Evolutionary conservation across 2,113 vertebrate genomes (phyloP).

Genomic region (Ictidomys tridecemlineatus): DNA sequence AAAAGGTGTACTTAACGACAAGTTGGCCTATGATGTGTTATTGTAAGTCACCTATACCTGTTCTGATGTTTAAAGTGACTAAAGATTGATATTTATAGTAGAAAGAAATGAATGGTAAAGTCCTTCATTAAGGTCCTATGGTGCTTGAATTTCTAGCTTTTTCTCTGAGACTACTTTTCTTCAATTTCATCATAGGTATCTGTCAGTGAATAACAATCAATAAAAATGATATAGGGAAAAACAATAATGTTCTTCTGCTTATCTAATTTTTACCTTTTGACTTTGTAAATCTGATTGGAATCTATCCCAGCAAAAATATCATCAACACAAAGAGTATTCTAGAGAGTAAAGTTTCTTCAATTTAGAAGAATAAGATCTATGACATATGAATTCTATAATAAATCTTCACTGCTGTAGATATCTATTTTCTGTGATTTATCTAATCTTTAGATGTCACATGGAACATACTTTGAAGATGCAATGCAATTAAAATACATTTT

Average conservation of each 20-base stretch:
- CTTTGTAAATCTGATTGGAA: background rate
- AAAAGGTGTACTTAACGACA: background rate
- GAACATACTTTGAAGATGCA: background rate
- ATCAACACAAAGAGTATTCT: background rate
- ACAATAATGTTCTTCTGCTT: background rate
- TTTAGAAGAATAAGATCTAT: background rate
- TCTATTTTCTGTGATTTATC: background rate
- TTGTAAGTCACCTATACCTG: background rate
- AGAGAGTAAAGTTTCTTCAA: background rate
- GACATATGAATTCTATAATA: background rate
- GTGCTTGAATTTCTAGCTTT: background rate
- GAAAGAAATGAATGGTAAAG: background rate
- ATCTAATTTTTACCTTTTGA: background rate
- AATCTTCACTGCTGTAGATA: background rate
- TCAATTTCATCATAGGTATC: background rate
- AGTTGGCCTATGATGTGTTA: background rate
- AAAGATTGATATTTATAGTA: background rate
- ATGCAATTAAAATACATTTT: background rate
- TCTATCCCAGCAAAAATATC: background rate
- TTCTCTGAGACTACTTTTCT: background rate
- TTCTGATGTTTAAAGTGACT: background rate
- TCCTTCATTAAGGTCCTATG: background rate
- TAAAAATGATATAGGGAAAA: background rate
- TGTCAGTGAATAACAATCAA: background rate
- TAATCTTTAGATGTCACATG: background rate